Evolutionary conservation across 2,113 vertebrate genomes (phyloP), one percentile per base, ranked within the genome.

Genomic region (Centropus unirufus): DNA sequence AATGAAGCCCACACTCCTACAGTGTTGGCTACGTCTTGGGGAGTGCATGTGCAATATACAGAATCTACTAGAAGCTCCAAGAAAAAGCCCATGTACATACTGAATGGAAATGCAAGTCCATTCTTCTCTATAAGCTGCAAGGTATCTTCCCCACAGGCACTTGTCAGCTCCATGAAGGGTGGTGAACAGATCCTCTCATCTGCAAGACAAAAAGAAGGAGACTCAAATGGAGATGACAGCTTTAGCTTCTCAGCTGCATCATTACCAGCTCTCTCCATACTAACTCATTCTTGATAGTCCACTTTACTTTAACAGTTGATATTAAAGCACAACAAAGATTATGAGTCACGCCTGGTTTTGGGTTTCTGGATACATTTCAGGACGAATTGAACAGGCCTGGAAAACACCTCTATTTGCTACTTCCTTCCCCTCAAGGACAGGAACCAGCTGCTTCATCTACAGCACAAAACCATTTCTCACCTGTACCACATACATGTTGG

Each of bases 131-230:
- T 99, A 93, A 99, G 98, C 96, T 98, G 96, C 98, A 99, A 96
- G 34, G 99, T 99, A 83, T 99, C 99, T 59, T 98, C 98, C 77
- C 98, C 99, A 77, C 98, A 99, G 88, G 98, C 98, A 36, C 97
- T 98, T 87, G 99, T 99, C 95, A 99, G 97, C 93, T 99, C 99
- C 99, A 99, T 99, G 98, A 99, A 99, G 40, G 99, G 99, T 14
- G 99, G 99, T n/a, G 99, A 99, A 97, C 99, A 99, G 95, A 99
- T 98, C 94, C 99, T 98, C 87, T 99, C 98, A 79, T 99, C 99
- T 99, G 83, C 55, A 88, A 89, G 78, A 94, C 47, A 92, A 62
- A 69, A 79, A 30, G 77, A 36, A 55, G 47, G 47, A 74, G 32
- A 42, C 24, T 74, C 51, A 84, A 79, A 84, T 93, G 62, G 44